Evolutionary conservation across 2,113 vertebrate species (phyloP).

Genomic region (Syngnathus floridae): DNA sequence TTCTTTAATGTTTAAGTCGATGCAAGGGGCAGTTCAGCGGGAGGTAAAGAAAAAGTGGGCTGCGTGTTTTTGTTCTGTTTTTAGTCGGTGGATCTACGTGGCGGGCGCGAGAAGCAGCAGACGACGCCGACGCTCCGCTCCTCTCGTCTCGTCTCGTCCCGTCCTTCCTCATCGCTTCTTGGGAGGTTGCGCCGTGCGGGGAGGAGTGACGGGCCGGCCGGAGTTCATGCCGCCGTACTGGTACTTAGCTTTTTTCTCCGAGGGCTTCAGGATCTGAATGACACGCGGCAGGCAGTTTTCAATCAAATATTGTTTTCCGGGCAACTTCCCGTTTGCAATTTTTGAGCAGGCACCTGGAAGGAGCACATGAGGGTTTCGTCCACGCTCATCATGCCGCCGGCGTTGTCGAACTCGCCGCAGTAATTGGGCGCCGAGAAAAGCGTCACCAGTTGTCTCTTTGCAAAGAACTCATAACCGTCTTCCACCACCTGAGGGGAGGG

Average conservation of each 20-base stretch:
- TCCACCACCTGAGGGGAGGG: constrained; percentile 81
- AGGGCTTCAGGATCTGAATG: constrained; percentile 88
- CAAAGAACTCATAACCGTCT: constrained; percentile 95
- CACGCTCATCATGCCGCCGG: constrained; percentile 96
- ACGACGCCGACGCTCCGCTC: constrained; percentile 11
- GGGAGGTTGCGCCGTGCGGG: constrained; percentile 91
- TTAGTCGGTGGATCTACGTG: constrained; percentile 22
- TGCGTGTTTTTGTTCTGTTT: constrained; percentile 15
- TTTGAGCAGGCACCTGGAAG: constrained; percentile 78
- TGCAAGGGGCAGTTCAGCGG: neutral
- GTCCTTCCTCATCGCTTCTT: constrained; percentile 88
- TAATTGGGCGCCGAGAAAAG: constrained; percentile 94
- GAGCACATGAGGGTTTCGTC: constrained; percentile 97
- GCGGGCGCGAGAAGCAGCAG: constrained; percentile 30
- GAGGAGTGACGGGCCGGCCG: constrained; percentile 88
- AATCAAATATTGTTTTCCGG: neutral
- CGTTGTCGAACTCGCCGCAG: constrained; percentile 93
- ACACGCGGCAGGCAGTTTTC: neutral
- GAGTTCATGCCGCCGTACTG: constrained; percentile 94
- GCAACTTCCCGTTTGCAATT: neutral
- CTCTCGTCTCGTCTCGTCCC: constrained; percentile 7
- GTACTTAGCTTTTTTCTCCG: constrained; percentile 98
- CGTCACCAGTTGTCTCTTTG: constrained; percentile 91
- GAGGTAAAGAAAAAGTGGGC: constrained; percentile 24
- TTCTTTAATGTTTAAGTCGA: neutral